Evolutionary conservation across 2,113 vertebrate species (phyloP).

Genomic region (Oncorhynchus tshawytscha): DNA sequence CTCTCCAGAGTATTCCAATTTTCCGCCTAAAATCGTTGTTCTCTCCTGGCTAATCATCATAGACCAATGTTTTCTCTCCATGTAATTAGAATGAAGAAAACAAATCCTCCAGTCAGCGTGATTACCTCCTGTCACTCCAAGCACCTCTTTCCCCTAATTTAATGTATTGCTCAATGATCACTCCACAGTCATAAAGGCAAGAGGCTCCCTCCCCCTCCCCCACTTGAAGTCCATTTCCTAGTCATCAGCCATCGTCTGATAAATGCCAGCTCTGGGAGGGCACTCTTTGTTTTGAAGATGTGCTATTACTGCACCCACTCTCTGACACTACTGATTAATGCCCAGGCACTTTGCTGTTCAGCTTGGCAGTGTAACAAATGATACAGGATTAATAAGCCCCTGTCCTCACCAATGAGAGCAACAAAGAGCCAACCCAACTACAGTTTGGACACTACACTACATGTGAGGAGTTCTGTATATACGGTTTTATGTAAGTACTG

Average conservation of each 20-base stretch:
- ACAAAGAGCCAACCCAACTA: background rate
- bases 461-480: background rate
- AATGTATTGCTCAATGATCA: slow-evolving; percentile 60
- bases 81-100: slow-evolving; percentile 66
- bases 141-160: slow-evolving; percentile 50
- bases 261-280: slow-evolving; percentile 40
- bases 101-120: slow-evolving; percentile 53
- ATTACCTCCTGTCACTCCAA: slow-evolving; percentile 60
- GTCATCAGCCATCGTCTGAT: slow-evolving; percentile 55
- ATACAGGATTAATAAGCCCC: slow-evolving; percentile 47
- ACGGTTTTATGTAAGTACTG: background rate
- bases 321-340: slow-evolving; percentile 48
- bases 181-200: slow-evolving; percentile 53
- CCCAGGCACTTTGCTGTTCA: slow-evolving; percentile 45
- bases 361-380: slow-evolving; percentile 33
- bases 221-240: slow-evolving; percentile 45
- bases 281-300: slow-evolving; percentile 50
- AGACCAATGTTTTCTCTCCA: slow-evolving; percentile 52
- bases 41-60: slow-evolving; percentile 48
- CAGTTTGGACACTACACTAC: background rate
- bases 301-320: slow-evolving; percentile 49
- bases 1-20: slow-evolving; percentile 53
- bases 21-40: slow-evolving; percentile 55
- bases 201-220: slow-evolving; percentile 24
- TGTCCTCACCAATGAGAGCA: slow-evolving; percentile 17